Evolutionary conservation across 2,888 invertebrate genomes (phyloP), one percentile per base, ranked within the genome.

Genomic region (Caenorhabditis japonica): DNA sequence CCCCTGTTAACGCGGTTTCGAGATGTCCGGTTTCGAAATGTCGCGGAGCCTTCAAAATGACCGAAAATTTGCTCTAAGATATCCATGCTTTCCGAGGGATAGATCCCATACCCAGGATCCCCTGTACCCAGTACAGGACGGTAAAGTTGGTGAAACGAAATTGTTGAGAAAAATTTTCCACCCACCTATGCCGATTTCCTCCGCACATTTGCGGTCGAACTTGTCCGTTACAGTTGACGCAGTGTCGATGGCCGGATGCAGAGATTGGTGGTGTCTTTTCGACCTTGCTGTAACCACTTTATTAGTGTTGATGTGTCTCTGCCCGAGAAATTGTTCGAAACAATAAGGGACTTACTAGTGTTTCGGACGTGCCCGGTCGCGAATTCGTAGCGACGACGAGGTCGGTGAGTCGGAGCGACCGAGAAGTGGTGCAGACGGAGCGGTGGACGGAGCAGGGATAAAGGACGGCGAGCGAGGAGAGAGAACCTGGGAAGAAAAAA

Each of bases 151-250:
- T n/a, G n/a, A n/a, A n/a, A n/a, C n/a, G 33, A 17, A 10, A 8
- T 19, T 13, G 21, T 33, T 2, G 1, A 23, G 8, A 21, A 43
- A 21, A 13, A 19, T 55, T 23, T 27, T 7, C 4, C 13, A 41
- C 58, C 23, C 27, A 77, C 77, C 77, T 58, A 59, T 79, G 79
- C 21, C 76, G 59, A 56, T 72, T 80, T 5, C 77, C 80, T n/a
- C 79, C 81, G 46, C 84, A 84, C 84, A 84, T 84, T 53, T 84
- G 84, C 10, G 84, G 84, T 38, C 84, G 55, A 8, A 84, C 84
- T 39, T 83, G 83, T 46, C 84, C 84, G 38, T 78, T 76, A 61
- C 84, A 84, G 66, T 76, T 77, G n/a, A 72, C 71, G 64, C 84
- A 84, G 41, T 82, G 75, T 2, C 84, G 66, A 38, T 77, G 70